These are phyloP conservation scores for Cladopsammia gracilis DNA, from an alignment of 64 coral and sea anemone species.

Conservation along the genomic window DNA sequence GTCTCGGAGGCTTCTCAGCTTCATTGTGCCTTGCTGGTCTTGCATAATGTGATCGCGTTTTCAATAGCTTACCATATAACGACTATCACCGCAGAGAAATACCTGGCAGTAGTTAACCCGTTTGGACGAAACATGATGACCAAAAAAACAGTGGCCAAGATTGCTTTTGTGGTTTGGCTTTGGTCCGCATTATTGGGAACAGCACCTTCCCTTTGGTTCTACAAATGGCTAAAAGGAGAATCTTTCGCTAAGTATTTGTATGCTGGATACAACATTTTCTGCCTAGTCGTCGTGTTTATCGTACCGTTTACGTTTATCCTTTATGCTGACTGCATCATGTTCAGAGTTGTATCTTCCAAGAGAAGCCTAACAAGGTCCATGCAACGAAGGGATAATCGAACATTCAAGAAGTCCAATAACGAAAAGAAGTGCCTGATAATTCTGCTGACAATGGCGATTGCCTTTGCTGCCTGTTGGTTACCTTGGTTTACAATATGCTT, in stretches of 20 bases:
- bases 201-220: not conserved
- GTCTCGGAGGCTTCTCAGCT: not conserved
- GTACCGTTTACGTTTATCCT: conserved; percentile 38
- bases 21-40: not conserved
- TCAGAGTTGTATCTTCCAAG: not conserved
- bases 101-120: conserved; percentile 27
- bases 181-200: conserved; percentile 20
- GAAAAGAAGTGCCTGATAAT: conserved; percentile 42
- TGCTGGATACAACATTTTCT: conserved; percentile 21
- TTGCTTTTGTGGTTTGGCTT: not conserved
- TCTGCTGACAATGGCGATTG: conserved; percentile 20
- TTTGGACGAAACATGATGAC: conserved; percentile 34
- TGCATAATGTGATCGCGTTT: conserved; percentile 25
- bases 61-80: conserved; percentile 54
- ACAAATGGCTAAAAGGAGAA: not conserved
- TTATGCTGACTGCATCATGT: conserved; percentile 27
- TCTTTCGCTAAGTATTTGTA: not conserved
- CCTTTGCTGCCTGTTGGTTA: conserved; percentile 37
- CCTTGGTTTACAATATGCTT: conserved; percentile 23
- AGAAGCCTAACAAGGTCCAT: not conserved
- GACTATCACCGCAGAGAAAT: conserved; percentile 5
- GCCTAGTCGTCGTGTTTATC: conserved; percentile 1
- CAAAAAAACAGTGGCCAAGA: conserved; percentile 6
- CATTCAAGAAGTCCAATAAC: conserved; percentile 2
- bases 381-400: not conserved